Evolutionary conservation across 1,140 invertebrate genomes (phyloP).

Genomic region (Galleria mellonella): DNA sequence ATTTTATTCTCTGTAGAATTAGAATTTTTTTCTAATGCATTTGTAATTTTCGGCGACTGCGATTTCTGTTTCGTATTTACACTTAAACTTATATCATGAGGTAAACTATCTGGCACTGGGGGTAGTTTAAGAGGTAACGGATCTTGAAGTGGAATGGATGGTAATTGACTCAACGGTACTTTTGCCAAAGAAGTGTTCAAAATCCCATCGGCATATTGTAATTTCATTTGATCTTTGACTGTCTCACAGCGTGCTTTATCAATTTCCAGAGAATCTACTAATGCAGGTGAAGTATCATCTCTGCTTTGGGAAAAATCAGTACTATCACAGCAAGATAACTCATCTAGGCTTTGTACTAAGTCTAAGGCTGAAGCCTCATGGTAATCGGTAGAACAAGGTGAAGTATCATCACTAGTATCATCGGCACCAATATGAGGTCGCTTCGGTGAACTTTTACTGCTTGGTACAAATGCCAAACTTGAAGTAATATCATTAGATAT

Average conservation of each 20-base stretch:
- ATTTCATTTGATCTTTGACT: not conserved
- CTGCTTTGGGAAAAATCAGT: conserved; percentile 62
- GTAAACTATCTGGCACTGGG: conserved; percentile 21
- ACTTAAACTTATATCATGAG: conserved; percentile 6
- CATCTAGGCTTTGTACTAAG: conserved; percentile 54
- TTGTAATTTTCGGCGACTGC: no score
- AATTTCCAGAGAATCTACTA: conserved; percentile 20
- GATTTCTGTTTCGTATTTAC: no score
- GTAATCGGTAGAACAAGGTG: conserved; percentile 63
- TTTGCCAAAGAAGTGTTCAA: conserved; percentile 21
- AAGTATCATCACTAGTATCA: conserved; percentile 62
- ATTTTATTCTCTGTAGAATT: no score
- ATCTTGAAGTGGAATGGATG: conserved; percentile 45
- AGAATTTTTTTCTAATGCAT: no score
- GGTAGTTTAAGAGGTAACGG: conserved; percentile 27
- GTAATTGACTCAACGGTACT: conserved; percentile 41
- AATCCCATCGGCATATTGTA: conserved; percentile 5
- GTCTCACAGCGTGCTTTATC: not conserved
- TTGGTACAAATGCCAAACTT: conserved; percentile 62
- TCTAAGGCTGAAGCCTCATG: conserved; percentile 67
- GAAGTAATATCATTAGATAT: conserved; percentile 62
- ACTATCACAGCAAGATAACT: conserved; percentile 55
- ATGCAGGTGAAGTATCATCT: conserved; percentile 45
- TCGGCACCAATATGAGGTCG: conserved; percentile 29
- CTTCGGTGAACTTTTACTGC: conserved; percentile 56